Evolutionary conservation across 2,888 invertebrate species (phyloP).

Genomic region (Actias luna): DNA sequence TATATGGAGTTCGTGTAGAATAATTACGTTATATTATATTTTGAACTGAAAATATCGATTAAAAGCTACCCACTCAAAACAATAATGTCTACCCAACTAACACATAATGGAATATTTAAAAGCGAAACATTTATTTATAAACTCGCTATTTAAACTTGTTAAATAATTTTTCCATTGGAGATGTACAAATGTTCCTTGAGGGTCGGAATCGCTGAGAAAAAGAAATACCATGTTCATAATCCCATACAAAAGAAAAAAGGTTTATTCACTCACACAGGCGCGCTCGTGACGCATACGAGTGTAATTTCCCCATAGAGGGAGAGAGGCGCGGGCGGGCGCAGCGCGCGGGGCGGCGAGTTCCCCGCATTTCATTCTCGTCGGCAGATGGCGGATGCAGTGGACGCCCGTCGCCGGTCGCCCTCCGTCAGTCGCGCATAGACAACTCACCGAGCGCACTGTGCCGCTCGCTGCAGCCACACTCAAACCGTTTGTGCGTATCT

Average conservation of each 20-base stretch:
- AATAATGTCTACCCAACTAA: not conserved
- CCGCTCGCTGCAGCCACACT: slow-evolving; percentile 62
- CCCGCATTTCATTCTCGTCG: slow-evolving; percentile 79
- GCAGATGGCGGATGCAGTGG: slow-evolving; percentile 81
- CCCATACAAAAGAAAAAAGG: slow-evolving; percentile 71
- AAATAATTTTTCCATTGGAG: slow-evolving; percentile 27
- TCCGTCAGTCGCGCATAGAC: slow-evolving; percentile 80
- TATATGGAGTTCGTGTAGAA: too few relatives aligned
- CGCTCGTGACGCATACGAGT: slow-evolving; percentile 51
- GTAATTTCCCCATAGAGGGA: slow-evolving; percentile 52
- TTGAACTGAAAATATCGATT: not conserved
- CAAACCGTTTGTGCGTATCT: slow-evolving; percentile 79
- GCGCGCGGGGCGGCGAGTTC: slow-evolving; percentile 62
- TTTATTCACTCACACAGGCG: slow-evolving; percentile 63
- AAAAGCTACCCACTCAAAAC: not conserved
- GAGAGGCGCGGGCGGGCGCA: slow-evolving; percentile 43
- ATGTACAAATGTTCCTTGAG: slow-evolving; percentile 36
- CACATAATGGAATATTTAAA: not conserved
- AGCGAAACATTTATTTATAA: slow-evolving; percentile 2
- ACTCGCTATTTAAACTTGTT: slow-evolving; percentile 29
- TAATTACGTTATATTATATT: slow-evolving; percentile 1
- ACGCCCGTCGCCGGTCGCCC: slow-evolving; percentile 79
- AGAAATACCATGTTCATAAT: slow-evolving; percentile 70
- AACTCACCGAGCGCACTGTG: slow-evolving; percentile 72
- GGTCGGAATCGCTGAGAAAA: slow-evolving; percentile 54